Base-by-base conservation (phyloP, 1,140 invertebrate species). In the Monomorium pharaonis region DNA sequence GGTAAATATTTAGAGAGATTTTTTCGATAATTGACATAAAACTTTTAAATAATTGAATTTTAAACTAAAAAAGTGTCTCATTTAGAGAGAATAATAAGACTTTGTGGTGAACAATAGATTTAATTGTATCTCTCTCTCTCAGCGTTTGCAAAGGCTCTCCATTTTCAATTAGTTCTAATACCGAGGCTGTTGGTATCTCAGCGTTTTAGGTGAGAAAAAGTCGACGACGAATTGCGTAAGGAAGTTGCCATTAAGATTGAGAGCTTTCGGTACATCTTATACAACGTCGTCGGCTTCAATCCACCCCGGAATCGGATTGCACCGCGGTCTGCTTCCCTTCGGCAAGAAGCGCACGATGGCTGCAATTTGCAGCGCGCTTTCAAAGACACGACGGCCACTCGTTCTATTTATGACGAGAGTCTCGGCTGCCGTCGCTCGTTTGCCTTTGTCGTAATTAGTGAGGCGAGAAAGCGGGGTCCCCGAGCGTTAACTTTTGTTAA, bases 381-480 rank as follows among this genome's bases (percentile, higher is more conserved):
- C 78, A 83, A 83, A 83, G 67, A 37, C 62, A n/a, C 62, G 33
- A 3, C 37, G 10, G 49, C 74, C 62, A 87, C 74, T 84, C 51
- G 72, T 72, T 56, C 86, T 85, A 85, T 84, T 87, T 77, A 47
- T 14, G 24, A 83, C 37, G 37, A 47, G 78, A 83, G 67, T 65
- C 37, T 51, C 47, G 21, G 49, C 60, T 76, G 44, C 30, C 30
- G 62, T 44, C 37, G 37, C 54, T 77, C 74, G 37, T 67, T 77
- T 62, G 44, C 51, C 65, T 80, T 86, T 87, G 65, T 87, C 30
- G 51, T 67, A 87, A 87, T 87, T 87, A 86, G 84, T 44, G 37
- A 51, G 49, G 56, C 33, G 78, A 58, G 63, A 56, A 33, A 49
- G 58, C 18, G 37, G 42, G 10, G n/a, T 16, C 16, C 37, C 60